Percentiles rank a stretch among this genome's conserved stretches.
Conservation (phyloP, 2,113 vertebrate genomes). For the Laticauda colubrina region DNA sequence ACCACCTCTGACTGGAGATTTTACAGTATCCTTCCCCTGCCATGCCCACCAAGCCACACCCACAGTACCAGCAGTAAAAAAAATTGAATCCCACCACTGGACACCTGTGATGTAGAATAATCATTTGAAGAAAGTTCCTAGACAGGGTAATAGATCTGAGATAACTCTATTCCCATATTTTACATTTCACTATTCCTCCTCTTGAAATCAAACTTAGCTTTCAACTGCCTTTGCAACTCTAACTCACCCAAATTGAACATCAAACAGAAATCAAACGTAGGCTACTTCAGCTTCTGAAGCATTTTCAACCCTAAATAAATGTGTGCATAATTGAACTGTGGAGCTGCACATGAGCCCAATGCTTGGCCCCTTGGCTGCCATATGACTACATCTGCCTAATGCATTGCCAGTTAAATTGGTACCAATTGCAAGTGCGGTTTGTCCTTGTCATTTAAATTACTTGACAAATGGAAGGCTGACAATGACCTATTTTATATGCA, state of each 20-base stretch:
- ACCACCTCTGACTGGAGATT: too few species aligned
- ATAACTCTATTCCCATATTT: neutral
- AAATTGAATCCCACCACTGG: too few species aligned
- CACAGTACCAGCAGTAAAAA: too few species aligned
- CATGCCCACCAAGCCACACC: too few species aligned
- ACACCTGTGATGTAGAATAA: neutral
- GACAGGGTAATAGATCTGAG: neutral
- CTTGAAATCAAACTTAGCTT: neutral
- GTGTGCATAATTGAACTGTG: neutral
- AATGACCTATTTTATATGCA: slow-evolving; percentile 22
- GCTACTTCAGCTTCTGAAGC: neutral
- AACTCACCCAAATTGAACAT: neutral
- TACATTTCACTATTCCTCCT: neutral
- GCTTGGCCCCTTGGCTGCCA: neutral
- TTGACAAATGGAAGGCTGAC: slow-evolving; percentile 12
- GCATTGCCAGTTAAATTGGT: neutral
- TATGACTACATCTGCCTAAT: neutral
- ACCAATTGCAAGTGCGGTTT: slow-evolving; percentile 4
- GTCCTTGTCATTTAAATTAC: slow-evolving; percentile 13
- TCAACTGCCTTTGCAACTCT: neutral
- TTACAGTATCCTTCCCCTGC: too few species aligned
- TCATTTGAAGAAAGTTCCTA: neutral
- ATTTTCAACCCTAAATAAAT: neutral
- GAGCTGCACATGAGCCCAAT: neutral
- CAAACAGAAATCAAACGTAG: neutral